Evolutionary conservation across 2,113 vertebrate species (phyloP), one percentile per base, ranked within the genome.

Genomic region (Nansenia antarctica): DNA sequence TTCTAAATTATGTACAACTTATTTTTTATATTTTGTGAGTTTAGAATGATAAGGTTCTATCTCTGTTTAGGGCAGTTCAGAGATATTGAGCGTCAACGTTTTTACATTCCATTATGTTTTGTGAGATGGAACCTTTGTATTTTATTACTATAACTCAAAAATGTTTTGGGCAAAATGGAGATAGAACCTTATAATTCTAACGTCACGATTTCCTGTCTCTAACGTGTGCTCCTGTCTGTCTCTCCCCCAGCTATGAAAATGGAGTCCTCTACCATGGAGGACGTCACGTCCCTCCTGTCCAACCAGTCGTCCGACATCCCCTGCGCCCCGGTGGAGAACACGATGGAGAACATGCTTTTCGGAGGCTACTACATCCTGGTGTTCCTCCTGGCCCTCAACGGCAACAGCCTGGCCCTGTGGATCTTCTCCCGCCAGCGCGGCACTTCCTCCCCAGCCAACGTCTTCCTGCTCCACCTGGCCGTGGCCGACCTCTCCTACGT

Each of bases 391-490:
- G 98, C 97, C 0, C 92, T 98, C 15, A 91, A 90, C 1, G 96
- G 96, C 47, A 99, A 99, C n/a, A 77, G 94, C 30, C 78, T 99
- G 57, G 97, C 96, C 39, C 90, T 99, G 15, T 98, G 96, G 95
- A 94, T 99, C 64, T 99, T 99, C 83, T 87, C 94, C 6, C 87
- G 93, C 62, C 96, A 99, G 84, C 94, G 92, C 2, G 94, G 94
- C 59, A 80, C 92, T 1, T 90, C 94, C 26, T 97, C 96, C 0
- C 96, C 98, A 0, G 95, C 96, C 65, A 97, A 98, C 0, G 73
- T 98, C 69, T 99, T 98, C 88, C 77, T 99, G 74, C 91, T 97
- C 85, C 98, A 99, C 26, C 92, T 99, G 45, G 96, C 97, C 0
- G 88, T 99, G 64, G 96, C 98, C 0, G 98, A 99, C 84, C 71